Evolutionary conservation across 2,888 invertebrate species (phyloP).

Genomic region (Macrosoma leucophasiata): DNA sequence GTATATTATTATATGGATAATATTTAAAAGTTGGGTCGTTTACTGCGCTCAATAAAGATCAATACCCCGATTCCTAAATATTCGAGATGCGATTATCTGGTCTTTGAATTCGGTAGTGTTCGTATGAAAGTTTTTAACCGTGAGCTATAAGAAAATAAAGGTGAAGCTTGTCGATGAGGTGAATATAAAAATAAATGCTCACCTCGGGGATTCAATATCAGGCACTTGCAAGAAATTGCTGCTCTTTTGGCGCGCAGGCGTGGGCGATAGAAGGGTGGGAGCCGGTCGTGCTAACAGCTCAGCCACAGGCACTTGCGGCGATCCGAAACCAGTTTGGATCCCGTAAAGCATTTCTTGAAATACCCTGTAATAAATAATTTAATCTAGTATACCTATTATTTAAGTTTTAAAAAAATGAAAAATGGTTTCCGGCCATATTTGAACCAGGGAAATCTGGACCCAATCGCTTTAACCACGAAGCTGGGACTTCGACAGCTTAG

Average conservation of each 20-base stretch:
- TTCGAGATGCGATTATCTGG: no score
- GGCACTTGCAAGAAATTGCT: conserved; percentile 95
- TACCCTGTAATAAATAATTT: conserved; percentile 70
- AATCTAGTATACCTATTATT: no score
- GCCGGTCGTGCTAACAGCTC: conserved; percentile 90
- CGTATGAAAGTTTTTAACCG: conserved; percentile 6
- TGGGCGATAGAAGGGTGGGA: conserved; percentile 89
- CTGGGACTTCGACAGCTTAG: no score
- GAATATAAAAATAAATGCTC: conserved; percentile 4
- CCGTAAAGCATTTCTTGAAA: conserved; percentile 97
- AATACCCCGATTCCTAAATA: no score
- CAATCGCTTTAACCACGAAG: no score
- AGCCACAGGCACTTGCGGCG: conserved; percentile 94
- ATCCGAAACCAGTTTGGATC: conserved; percentile 94
- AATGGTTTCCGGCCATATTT: no score
- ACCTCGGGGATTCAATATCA: conserved; percentile 88
- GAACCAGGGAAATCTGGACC: no score
- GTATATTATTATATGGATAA: no score
- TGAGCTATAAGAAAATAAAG: not conserved
- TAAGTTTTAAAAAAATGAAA: no score
- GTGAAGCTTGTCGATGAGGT: not conserved
- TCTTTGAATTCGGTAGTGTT: no score
- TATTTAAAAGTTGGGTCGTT: no score
- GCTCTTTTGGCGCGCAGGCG: conserved; percentile 89
- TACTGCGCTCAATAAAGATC: no score